These are phyloP conservation scores for Mormyrus proboscirostris DNA, from an alignment of 2,797 vertebrate species.

Conservation along the genomic window DNA sequence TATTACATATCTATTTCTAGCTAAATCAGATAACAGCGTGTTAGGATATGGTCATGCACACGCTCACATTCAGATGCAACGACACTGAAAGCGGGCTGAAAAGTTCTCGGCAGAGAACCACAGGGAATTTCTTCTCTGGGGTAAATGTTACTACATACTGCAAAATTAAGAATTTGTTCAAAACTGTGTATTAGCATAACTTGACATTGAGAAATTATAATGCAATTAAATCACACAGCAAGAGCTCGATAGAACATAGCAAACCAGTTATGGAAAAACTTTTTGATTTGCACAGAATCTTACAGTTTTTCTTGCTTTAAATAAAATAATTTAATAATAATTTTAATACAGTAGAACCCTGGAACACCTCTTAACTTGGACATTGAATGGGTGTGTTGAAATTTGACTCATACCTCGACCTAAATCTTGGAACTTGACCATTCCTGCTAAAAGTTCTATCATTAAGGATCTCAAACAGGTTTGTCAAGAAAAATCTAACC, in stretches of 20 bases:
- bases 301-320: not conserved
- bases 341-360: too few species aligned
- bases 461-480: too few species aligned
- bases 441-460: too few species aligned
- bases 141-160: not conserved
- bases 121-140: not conserved
- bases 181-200: not conserved
- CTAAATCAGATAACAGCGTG: not conserved
- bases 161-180: not conserved
- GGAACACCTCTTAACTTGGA: too few species aligned
- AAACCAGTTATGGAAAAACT: not conserved
- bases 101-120: not conserved
- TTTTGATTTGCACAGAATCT: not conserved
- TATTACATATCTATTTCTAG: not conserved
- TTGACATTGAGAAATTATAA: not conserved
- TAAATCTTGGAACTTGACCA: too few species aligned
- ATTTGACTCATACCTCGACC: too few species aligned
- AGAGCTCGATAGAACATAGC: not conserved
- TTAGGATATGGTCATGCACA: not conserved
- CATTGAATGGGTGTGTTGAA: too few species aligned
- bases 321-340: not conserved
- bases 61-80: not conserved
- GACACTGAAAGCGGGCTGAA: not conserved
- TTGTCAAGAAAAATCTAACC: too few species aligned
- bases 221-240: not conserved